Evolutionary conservation across 1,140 invertebrate genomes (phyloP), one percentile per base, ranked within the genome.

Genomic region (Drosophila subobscura): DNA sequence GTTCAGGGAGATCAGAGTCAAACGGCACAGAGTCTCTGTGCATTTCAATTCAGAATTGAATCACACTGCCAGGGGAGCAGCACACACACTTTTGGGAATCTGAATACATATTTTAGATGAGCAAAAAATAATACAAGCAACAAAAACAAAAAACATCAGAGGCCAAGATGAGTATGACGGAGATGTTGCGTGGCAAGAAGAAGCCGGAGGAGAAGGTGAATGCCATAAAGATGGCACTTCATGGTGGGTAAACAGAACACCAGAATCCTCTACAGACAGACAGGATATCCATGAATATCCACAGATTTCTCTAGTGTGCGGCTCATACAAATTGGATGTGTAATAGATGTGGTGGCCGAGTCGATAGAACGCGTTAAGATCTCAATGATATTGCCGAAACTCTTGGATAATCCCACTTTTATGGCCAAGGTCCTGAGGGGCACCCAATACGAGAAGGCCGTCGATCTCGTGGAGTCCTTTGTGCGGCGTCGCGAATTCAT

Each of bases 311-410:
- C 63, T 10, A 40, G 42, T 5, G 46, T 53, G 14, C 71, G 78
- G 3, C 5, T 22, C 0, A 46, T 60, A 6, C 49, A 78, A n/a
- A 68, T 86, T 7, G 41, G 46, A 1, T 58, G 58, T 49, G 78
- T 88, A 0, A 12, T 68, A 12, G 4, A 47, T 49, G 52, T 33
- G 6, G 40, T 86, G 12, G 6, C 23, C 1, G 74, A 88, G 0
- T 59, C 83, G 0, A 51, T 79, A 0, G 66, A 76, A 7, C 59
- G 78, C 12, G 49, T 83, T 0, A 88, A 88, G 29, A 73, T 83
- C 27, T 83, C 78, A 4, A 25, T 88, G 4, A 79, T 88, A n/a
- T 16, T 88, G 23, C 81, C 81, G 5, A 44, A 64, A 45, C 8
- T 86, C 2, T 16, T 86, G 3, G 40, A 51, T 1, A 42, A 81